phyloP scores from a whole-genome alignment of 2,113 vertebrate genomes.

The Ellobius talpinus region DNA sequence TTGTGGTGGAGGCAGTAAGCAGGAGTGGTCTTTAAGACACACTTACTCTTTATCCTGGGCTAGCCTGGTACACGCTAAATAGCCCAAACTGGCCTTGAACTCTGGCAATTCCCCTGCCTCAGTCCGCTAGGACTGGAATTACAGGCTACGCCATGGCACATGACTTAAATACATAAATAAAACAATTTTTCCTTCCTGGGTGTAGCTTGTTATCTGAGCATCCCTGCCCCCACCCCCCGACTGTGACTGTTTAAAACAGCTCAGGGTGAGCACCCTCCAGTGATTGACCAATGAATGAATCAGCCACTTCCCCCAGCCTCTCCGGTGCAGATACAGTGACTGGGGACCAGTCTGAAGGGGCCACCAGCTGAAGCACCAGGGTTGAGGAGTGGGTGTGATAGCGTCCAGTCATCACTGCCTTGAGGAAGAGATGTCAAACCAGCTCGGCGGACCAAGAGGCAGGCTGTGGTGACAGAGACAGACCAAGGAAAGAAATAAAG shows the following conservation, averaged over 20 bases:
- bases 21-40: not conserved
- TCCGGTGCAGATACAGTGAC: not conserved
- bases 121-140: not conserved
- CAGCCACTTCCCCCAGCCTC: not conserved
- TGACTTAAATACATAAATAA: not conserved
- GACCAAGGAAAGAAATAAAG: not conserved
- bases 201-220: not conserved
- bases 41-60: not conserved
- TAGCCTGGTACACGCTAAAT: not conserved
- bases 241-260: slow-evolving; percentile 19
- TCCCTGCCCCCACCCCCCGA: not conserved
- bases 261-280: not conserved
- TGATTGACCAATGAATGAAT: not conserved
- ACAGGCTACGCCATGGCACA: not conserved
- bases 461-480: not conserved
- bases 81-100: not conserved
- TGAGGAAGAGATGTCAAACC: not conserved
- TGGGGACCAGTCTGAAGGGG: not conserved
- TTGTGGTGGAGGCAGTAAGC: not conserved
- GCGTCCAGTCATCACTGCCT: slow-evolving; percentile 14
- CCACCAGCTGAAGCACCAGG: not conserved
- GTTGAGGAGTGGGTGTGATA: not conserved
- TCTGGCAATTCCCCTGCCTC: not conserved
- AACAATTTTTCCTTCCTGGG: not conserved
- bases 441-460: not conserved